Conservation (phyloP, 2,113 vertebrate species). For the Melanotaenia duboulayi region DNA sequence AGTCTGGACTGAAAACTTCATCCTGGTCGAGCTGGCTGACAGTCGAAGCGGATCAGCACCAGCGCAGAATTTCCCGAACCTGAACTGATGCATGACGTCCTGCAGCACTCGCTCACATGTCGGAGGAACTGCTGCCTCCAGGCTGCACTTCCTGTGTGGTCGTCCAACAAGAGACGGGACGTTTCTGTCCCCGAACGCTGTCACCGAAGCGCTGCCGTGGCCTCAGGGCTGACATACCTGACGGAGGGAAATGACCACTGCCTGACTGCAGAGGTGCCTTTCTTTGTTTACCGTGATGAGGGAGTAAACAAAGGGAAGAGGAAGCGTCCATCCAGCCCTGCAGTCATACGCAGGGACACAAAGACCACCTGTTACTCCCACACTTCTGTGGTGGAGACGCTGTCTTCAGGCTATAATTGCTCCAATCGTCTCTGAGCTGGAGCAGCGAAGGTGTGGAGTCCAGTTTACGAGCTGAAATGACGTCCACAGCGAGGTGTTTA, state of each 20-base stretch:
- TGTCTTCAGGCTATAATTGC: conserved; percentile 41
- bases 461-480: conserved; percentile 55
- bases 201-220: conserved; percentile 18
- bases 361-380: conserved; percentile 46
- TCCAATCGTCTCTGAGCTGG: conserved; percentile 30
- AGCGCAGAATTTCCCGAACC: no score
- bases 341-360: conserved; percentile 25
- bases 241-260: conserved; percentile 53
- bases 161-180: not conserved
- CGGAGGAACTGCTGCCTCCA: not conserved
- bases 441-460: conserved; percentile 25
- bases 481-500: conserved; percentile 36
- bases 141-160: not conserved
- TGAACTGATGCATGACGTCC: no score
- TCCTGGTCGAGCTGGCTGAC: no score
- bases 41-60: no score
- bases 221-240: conserved; percentile 68
- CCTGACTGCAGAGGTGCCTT: conserved; percentile 29
- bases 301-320: conserved; percentile 70
- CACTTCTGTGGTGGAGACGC: conserved; percentile 20
- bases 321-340: conserved; percentile 66
- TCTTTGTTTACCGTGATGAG: conserved; percentile 64
- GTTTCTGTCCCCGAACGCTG: not conserved
- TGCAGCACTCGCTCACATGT: no score
- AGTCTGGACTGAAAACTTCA: no score